Evolutionary conservation across 64 coral and sea anemone species (phyloP), one percentile per base, ranked within the genome.

Genomic region (Dendronephthya gigantea): DNA sequence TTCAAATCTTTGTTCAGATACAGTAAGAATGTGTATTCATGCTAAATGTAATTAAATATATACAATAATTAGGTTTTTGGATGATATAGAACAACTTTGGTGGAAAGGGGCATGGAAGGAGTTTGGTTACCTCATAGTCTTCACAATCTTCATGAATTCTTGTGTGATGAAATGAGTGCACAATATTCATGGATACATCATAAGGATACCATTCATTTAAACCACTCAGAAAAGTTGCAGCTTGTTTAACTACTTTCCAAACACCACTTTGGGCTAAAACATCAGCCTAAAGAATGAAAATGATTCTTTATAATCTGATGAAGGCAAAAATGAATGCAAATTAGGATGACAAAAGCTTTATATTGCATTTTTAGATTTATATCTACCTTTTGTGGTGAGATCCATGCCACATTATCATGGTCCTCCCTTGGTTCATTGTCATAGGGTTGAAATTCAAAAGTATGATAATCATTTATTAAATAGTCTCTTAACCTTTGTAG

Each of bases 111-210:
- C n/a, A n/a, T n/a, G n/a, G 33, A 14, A 81, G 74, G 7, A 13
- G 10, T 19, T 22, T 31, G 17, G 22, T 36, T 86, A 96, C 94
- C 94, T 96, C 94, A 76, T 68, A 83, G 23, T 38, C 39, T n/a
- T 93, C 91, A 83, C 94, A 96, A 39, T 96, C 94, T 89, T 96
- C 91, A 55, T 96, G 94, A 51, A 96, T 96, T 83, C 94, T 93
- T 12, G 91, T 88, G 82, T 91, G 90, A 41, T 96, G 94, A 14
- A 91, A 91, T 50, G 86, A 91, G 48, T 91, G 88, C 31, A 93
- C 93, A 22, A 96, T 93, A 37, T 96, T 96, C 94, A 96, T 96
- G 8, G 94, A 96, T 12, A 96, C 94, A 68, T 96, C 94, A 68
- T 96, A 96, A 6, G 94, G 94, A 86, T 87, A 91, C 94, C 94